These are phyloP conservation scores for Poeciliopsis paucimaculata DNA, from an alignment of 2,797 vertebrate genomes.

Conservation along the genomic window DNA sequence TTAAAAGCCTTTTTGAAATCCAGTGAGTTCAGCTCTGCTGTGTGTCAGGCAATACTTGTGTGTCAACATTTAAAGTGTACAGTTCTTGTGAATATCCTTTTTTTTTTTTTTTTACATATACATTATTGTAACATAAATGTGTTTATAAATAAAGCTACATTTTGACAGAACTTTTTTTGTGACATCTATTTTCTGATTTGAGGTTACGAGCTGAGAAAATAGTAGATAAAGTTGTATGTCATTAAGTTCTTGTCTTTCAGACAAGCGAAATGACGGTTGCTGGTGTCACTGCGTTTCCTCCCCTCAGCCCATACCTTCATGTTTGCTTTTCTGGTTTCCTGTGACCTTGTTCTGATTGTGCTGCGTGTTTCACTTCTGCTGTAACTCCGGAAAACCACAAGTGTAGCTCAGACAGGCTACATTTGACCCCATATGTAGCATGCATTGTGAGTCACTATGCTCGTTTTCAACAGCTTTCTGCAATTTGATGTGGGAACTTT, in stretches of 20 bases:
- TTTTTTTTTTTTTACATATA: constrained; percentile 22
- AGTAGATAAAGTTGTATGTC: background rate
- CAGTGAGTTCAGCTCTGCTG: constrained; percentile 27
- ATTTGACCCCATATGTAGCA: constrained; percentile 20
- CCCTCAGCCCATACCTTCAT: constrained; percentile 28
- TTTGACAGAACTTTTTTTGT: constrained; percentile 10
- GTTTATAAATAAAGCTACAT: constrained; percentile 64
- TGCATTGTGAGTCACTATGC: constrained; percentile 47
- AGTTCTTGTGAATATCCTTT: constrained; percentile 66
- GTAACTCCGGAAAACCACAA: constrained; percentile 68
- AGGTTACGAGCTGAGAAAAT: background rate
- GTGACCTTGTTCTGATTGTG: constrained; percentile 45
- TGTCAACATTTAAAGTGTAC: constrained; percentile 53
- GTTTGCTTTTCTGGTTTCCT: constrained; percentile 45
- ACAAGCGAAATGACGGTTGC: constrained; percentile 27
- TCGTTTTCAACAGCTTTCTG: constrained; percentile 34
- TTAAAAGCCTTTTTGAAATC: constrained; percentile 24
- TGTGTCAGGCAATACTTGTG: constrained; percentile 24
- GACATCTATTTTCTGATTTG: background rate
- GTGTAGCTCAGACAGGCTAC: constrained; percentile 48
- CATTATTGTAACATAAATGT: constrained; percentile 61
- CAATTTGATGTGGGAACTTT: constrained; percentile 17
- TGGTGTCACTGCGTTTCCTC: constrained; percentile 35
- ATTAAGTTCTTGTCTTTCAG: constrained; percentile 10
- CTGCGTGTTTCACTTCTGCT: constrained; percentile 64